Base-by-base conservation (phyloP, 1,140 invertebrate species). In the Pseudachorutes palmiensis region DNA sequence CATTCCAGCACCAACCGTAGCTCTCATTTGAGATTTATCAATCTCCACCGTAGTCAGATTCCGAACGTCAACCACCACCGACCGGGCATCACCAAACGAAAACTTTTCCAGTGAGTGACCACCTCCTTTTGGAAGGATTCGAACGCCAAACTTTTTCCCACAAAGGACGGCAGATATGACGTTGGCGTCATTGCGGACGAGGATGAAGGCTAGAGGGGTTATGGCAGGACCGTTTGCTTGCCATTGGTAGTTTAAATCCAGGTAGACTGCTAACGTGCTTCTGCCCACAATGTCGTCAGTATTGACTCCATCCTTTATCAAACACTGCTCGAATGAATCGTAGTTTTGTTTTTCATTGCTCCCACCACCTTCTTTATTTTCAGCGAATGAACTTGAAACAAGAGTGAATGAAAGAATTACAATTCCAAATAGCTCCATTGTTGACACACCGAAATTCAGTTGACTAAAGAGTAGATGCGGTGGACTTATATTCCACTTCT, bases 51-150 rank as follows among this genome's bases (percentile, higher is more conserved):
- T 57, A 24, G 5, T 24, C 51, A 57, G 55, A 12, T 9, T 5
- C 9, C 28, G 55, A 12, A 58, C 5, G 55, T 58, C 55, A 29
- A 58, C 12, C 9, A 58, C 55, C 9, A 58, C 14, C 5, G n/a
- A 9, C 5, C 9, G 5, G 14, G 55, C 9, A 22, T 58, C 55
- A 5, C 55, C 55, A 24, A 9, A 58, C 9, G 55, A 58, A 24
- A 9, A 58, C 55, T 58, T 58, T 58, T 58, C 55, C 5, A 58
- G 22, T 24, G 55, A 58, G 55, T 58, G 55, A 5, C 55, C 55
- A 24, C 55, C 55, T 24, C 55, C 55, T 24, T 58, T 58, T 5
- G 55, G 9, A 58, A 58, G 5, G 55, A 58, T 22, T 9, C 24
- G 55, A 58, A 58, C 5, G 55, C 28, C 28, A 5, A 58, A 29